Percentiles rank a stretch among this genome's conserved stretches.
phyloP scores from a whole-genome alignment of 2,113 vertebrate species.

The Fregetta grallaria region DNA sequence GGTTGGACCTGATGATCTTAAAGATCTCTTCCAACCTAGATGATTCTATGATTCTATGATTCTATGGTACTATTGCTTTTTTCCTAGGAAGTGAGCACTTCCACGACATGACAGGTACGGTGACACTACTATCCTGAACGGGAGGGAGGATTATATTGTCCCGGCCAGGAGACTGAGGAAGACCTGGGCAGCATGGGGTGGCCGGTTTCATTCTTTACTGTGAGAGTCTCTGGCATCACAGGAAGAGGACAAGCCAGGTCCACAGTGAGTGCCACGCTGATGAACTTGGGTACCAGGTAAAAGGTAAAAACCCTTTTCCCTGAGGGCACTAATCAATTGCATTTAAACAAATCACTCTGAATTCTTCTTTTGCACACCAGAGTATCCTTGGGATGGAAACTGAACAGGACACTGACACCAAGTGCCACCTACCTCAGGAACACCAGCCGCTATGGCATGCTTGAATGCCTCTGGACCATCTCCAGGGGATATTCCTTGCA shows the following conservation, averaged over 20 bases:
- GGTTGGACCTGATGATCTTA: too few species aligned
- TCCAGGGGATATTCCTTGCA: neutral
- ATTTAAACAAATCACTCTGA: neutral
- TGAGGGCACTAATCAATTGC: neutral
- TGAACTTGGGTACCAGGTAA: neutral
- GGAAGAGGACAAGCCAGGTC: neutral
- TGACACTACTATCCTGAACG: neutral
- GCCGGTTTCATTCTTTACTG: neutral
- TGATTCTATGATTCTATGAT: too few species aligned
- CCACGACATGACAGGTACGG: neutral
- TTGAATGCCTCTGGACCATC: neutral
- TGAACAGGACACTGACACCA: neutral
- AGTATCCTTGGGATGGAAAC: neutral
- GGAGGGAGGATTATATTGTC: neutral
- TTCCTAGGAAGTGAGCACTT: neutral
- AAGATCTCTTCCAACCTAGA: too few species aligned
- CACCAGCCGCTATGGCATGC: neutral
- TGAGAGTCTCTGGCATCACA: neutral
- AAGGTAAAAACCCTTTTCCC: neutral
- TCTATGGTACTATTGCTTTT: neutral
- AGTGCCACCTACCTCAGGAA: neutral
- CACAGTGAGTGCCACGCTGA: neutral
- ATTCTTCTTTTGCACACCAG: neutral
- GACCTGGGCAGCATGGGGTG: neutral
- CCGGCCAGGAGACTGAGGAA: neutral